Conservation (phyloP, 2,888 invertebrate species). For the Euphydryas editha region DNA sequence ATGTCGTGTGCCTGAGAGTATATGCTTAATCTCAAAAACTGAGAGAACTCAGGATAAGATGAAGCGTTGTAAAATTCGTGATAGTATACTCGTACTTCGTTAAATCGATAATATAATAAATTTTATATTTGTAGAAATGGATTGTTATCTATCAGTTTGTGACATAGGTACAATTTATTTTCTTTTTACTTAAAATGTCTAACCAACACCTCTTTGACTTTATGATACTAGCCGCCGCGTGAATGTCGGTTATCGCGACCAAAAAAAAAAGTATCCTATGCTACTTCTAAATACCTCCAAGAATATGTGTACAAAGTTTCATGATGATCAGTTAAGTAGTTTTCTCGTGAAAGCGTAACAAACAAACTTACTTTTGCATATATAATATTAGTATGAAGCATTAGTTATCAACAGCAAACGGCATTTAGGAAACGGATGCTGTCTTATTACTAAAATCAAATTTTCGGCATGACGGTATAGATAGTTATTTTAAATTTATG, state of each 20-base stretch:
- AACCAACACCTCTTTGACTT: neutral
- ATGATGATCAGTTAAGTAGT: too few relatives aligned
- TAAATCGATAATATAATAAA: neutral
- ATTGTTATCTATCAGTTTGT: neutral
- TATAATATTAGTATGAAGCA: too few relatives aligned
- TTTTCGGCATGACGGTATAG: neutral
- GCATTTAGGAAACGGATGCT: neutral
- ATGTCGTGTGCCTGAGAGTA: slow-evolving; percentile 43
- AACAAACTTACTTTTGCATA: too few relatives aligned
- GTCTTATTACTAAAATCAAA: neutral
- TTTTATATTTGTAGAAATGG: neutral
- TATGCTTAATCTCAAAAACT: slow-evolving; percentile 39
- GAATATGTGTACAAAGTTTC: too few relatives aligned
- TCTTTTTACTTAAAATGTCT: neutral
- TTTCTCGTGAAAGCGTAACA: too few relatives aligned
- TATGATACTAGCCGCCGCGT: too few relatives aligned
- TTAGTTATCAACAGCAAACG: neutral
- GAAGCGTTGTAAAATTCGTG: slow-evolving; percentile 29
- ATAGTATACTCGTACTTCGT: neutral
- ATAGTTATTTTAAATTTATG: neutral
- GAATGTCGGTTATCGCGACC: too few relatives aligned
- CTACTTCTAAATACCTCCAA: too few relatives aligned
- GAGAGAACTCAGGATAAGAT: slow-evolving; percentile 26
- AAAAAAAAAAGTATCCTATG: too few relatives aligned
- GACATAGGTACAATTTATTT: neutral